Evolutionary conservation across 2,113 vertebrate species (phyloP), one percentile per base, ranked within the genome.

Genomic region (Thamnaconus septentrionalis): DNA sequence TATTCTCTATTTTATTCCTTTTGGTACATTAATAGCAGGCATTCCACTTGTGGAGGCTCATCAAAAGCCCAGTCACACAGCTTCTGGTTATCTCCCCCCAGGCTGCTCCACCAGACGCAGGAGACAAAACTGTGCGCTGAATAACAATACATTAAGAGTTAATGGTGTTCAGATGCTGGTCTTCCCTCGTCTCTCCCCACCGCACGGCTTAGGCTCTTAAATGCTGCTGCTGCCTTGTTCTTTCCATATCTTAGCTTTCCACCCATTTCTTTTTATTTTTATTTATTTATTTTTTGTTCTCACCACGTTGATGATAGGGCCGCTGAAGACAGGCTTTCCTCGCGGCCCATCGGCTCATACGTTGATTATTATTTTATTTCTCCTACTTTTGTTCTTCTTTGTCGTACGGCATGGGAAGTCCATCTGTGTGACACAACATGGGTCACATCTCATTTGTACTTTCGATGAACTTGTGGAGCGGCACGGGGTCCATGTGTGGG

Each of bases 391-490:
- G 18, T 31, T 1, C 18, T 31, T 31, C 18, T 31, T 31, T 31
- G 18, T 31, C 18, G 2, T 31, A 31, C 18, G 18, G 18, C 18
- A 31, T 31, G 18, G 18, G 18, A 31, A 41, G 64, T 79, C 82
- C 84, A 82, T 85, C 82, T 85, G 84, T 82, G 50, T 46, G n/a
- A 73, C 41, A 52, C 73, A 66, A 72, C 61, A 82, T 66, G 69
- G 58, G 62, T 41, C 80, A 41, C 62, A 62, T 78, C 85, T 42
- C 48, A 62, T 72, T 61, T 61, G 74, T 56, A 77, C 73, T 84
- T 59, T 48, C n/a, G 60, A 51, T 84, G 61, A 82, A 85, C 85
- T 86, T 65, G 72, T 70, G 50, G 54, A 73, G 40, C 70, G 18
- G 76, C 59, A 69, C 77, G 79, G 58, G 56, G 61, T 71, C 73